A percentile compares a stretch with the other conserved stretches of the same genome.
These are phyloP conservation scores for Catocala nupta DNA, from an alignment of 2,888 invertebrate species.

Conservation along the genomic window DNA sequence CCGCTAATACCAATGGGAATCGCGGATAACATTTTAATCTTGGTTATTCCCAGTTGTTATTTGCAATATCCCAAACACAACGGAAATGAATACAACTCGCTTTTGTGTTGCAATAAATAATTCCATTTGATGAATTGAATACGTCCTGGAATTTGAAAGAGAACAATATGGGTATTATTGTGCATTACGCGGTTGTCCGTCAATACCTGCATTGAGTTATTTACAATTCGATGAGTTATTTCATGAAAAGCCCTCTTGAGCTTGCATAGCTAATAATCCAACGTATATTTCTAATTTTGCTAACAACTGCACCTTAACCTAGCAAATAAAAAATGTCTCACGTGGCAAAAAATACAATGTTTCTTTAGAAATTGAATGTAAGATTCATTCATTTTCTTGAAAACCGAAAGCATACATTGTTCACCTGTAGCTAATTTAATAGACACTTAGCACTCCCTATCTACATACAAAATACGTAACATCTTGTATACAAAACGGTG, in stretches of 20 bases:
- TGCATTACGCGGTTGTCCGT: not conserved
- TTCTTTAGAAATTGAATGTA: too few relatives aligned
- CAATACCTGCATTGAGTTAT: not conserved
- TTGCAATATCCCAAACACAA: constrained; percentile 34
- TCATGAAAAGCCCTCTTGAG: too few relatives aligned
- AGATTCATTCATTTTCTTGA: too few relatives aligned
- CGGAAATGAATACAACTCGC: constrained; percentile 44
- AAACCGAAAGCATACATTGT: too few relatives aligned
- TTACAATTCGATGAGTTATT: not conserved
- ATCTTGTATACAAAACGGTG: not conserved
- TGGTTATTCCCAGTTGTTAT: constrained; percentile 50
- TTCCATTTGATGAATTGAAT: constrained; percentile 45
- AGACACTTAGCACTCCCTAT: too few relatives aligned
- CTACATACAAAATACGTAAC: too few relatives aligned
- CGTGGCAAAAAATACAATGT: too few relatives aligned
- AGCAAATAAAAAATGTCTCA: too few relatives aligned
- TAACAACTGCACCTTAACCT: too few relatives aligned
- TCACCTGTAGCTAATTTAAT: too few relatives aligned
- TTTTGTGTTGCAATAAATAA: constrained; percentile 48
- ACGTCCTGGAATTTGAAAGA: constrained; percentile 32
- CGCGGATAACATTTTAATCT: constrained; percentile 51
- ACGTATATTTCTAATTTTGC: too few relatives aligned
- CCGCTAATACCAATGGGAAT: constrained; percentile 46
- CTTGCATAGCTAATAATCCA: too few relatives aligned
- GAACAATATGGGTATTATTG: constrained; percentile 15